These are phyloP conservation scores for rabbit (Oryctolagus cuniculus) DNA, from an alignment of 2,113 vertebrate genomes.

Conservation along the genomic window mOryCun1.1 NC_091450.1:46676501-46677000, in stretches of 20 bases:
- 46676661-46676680: background rate
- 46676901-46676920: background rate
- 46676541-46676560: accelerated
- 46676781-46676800: background rate
- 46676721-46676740: background rate
- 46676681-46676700: background rate
- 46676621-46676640: background rate
- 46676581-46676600: background rate
- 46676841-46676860: background rate
- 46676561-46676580: accelerated
- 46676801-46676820: too few species aligned
- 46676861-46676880: background rate
- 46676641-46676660: background rate
- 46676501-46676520: accelerated
- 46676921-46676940: background rate
- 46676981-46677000: background rate
- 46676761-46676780: background rate
- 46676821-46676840: background rate
- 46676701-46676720: background rate
- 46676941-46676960: background rate
- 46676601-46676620: background rate
- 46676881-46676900: background rate
- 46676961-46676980: background rate
- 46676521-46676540: background rate
- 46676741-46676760: background rate